Evolutionary conservation across 1,140 invertebrate genomes (phyloP).

Genomic region (Drosophila nannoptera): DNA sequence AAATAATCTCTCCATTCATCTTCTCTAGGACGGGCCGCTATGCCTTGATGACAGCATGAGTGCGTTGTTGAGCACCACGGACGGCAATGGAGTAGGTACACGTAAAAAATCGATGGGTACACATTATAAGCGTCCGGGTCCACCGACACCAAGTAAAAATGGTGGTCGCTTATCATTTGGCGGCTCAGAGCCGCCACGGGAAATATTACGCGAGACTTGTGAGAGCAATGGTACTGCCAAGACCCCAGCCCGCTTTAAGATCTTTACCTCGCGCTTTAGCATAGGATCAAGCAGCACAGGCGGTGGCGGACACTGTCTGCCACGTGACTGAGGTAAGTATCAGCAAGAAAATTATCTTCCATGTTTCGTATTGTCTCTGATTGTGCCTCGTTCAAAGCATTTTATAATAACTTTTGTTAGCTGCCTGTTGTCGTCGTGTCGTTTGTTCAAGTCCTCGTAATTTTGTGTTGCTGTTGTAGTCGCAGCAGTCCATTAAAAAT

Average conservation of each 20-base stretch:
- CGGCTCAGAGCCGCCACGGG: constrained; percentile 68
- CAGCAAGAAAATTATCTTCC: neutral
- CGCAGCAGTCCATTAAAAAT: constrained; percentile 6
- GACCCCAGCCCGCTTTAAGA: constrained; percentile 72
- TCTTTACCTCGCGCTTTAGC: constrained; percentile 73
- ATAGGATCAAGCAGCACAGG: constrained; percentile 46
- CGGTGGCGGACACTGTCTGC: constrained; percentile 24
- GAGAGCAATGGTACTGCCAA: constrained; percentile 49
- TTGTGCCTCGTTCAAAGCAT: neutral
- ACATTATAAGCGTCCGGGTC: constrained; percentile 89
- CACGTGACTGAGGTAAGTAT: constrained; percentile 62
- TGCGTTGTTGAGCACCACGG: constrained; percentile 81
- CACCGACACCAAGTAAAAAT: constrained; percentile 90
- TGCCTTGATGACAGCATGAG: constrained; percentile 83
- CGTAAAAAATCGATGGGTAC: constrained; percentile 82
- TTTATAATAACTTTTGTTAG: constrained; percentile 1
- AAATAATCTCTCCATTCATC: neutral
- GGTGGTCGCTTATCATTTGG: constrained; percentile 85
- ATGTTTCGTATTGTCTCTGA: neutral
- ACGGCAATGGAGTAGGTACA: constrained; percentile 43
- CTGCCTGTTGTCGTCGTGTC: constrained; percentile 8
- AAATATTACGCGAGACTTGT: constrained; percentile 66
- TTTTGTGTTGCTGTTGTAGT: constrained; percentile 27
- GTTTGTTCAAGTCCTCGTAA: neutral
- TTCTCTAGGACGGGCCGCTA: constrained; percentile 80